Evolutionary conservation across 1,140 invertebrate genomes (phyloP), one percentile per base, ranked within the genome.

Genomic region (Apocrypta bakeri): DNA sequence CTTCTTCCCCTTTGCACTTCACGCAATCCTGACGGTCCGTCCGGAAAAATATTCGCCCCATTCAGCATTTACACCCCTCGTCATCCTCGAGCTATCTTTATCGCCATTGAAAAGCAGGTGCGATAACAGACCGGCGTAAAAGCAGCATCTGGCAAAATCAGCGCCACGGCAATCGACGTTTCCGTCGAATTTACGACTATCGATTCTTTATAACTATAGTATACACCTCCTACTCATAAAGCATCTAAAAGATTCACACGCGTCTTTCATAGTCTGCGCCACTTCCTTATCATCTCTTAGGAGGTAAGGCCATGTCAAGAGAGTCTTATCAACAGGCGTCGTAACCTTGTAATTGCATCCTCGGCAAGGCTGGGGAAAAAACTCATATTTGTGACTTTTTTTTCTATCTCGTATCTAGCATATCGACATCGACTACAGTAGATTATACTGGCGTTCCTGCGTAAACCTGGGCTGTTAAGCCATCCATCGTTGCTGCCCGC

Each of bases 311-410:
- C n/a, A n/a, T n/a, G 33, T 37, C 33, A 37, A 37, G 33, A n/a
- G 14, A 66, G 27, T 2, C 8, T n/a, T 25, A 71, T 71, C 68
- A 21, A 17, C 17, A 71, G 37, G 33, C 31, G 68, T 29, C 68
- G 68, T 37, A 71, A 71, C 68, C 68, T 21, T 71, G 68, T 71
- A 71, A 71, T 71, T 71, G 68, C 68, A n/a, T 71, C 31, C 29
- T 37, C 21, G 21, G 27, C 17, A n/a, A 66, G 63, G 63, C n/a
- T 24, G 24, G 25, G 3, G 33, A 37, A 37, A 6, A 66, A 25
- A 25, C 27, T 66, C 24, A 12, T 27, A 27, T 66, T 27, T 29
- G 17, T 31, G 31, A 33, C 31, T 37, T 71, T n/a, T 9, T 66
- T 14, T 66, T 29, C 33, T 37, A 37, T 37, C 33, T 2, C 33